Base-by-base conservation (phyloP, 2,888 invertebrate species). In the Macrophya annulata region DNA sequence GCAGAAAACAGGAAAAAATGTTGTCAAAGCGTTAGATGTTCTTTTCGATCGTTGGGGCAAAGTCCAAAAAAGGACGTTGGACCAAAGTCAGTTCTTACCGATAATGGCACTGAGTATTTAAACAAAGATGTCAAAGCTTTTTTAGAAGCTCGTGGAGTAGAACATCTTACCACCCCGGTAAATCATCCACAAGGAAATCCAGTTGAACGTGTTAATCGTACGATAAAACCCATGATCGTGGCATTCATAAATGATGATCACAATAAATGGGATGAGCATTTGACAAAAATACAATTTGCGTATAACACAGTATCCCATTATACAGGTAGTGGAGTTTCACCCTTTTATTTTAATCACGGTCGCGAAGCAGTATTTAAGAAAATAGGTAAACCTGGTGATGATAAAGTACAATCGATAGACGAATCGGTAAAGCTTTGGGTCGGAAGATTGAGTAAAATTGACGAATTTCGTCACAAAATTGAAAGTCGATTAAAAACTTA, bases 41-140 rank as follows among this genome's bases (percentile, higher is more conserved):
- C n/a, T 87, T 17, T 87, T 87, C n/a, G 87, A 87, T 40, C 85
- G 86, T 0, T 87, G 86, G 86, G 85, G 87, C 0, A 82, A 55
- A n/a, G n/a, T n/a, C n/a, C n/a, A n/a, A n/a, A n/a, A n/a, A n/a
- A n/a, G n/a, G n/a, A n/a, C n/a, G n/a, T n/a, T n/a, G n/a, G n/a
- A 0, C 86, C 86, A 0, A 76, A 85, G 0, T 84, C 84, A 6
- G 82, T 86, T 3, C 68, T 88, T 8, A 77, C 87, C 0, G 86
- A 87, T 72, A 87, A 87, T 10, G 87, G 87, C 1, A 83, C 59
- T 2, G 86, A 88, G 31, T 88, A 85, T 15, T 8, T 86, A 15
- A 87, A 88, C 59, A 84, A 83, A 84, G 85, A 86, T 8, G 88
- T 87, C 1, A 51, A 68, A 45, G 62, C 59, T 31, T 72, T 82